Conservation (phyloP, 2,797 vertebrate genomes). For the Sebastes matsubarae region DNA sequence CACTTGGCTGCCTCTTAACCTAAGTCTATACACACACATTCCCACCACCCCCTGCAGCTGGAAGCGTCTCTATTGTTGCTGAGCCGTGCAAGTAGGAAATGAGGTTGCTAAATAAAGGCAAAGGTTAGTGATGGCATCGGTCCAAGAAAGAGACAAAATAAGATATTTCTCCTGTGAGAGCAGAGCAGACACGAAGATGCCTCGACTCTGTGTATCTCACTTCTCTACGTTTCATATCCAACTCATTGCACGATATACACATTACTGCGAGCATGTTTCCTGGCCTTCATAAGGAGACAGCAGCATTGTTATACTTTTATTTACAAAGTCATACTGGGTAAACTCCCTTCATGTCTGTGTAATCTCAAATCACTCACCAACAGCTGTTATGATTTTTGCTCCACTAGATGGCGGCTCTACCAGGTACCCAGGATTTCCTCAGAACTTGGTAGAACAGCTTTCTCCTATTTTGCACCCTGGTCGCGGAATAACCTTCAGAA, state of each 20-base stretch:
- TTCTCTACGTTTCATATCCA: neutral
- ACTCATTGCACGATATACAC: neutral
- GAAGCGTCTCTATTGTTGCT: slow-evolving; percentile 24
- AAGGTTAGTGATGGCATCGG: neutral
- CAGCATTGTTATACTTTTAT: neutral
- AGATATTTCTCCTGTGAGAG: neutral
- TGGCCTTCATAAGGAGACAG: neutral
- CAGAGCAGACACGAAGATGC: neutral
- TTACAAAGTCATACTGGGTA: neutral
- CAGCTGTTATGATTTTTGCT: neutral
- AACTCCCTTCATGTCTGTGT: neutral
- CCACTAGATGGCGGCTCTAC: neutral
- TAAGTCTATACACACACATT: slow-evolving; percentile 13
- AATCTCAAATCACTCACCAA: neutral
- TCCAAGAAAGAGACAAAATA: neutral
- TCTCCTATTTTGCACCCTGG: neutral
- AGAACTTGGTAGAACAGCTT: neutral
- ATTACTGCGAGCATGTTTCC: neutral
- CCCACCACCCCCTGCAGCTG: neutral
- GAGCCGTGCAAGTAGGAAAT: slow-evolving; percentile 18
- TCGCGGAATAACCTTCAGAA: neutral
- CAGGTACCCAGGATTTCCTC: neutral
- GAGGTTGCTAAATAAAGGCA: slow-evolving; percentile 40
- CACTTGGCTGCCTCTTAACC: slow-evolving; percentile 46
- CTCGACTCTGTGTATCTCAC: neutral